Evolutionary conservation across 2,888 invertebrate species (phyloP).

Genomic region (Hirtodrosophila confusa): DNA sequence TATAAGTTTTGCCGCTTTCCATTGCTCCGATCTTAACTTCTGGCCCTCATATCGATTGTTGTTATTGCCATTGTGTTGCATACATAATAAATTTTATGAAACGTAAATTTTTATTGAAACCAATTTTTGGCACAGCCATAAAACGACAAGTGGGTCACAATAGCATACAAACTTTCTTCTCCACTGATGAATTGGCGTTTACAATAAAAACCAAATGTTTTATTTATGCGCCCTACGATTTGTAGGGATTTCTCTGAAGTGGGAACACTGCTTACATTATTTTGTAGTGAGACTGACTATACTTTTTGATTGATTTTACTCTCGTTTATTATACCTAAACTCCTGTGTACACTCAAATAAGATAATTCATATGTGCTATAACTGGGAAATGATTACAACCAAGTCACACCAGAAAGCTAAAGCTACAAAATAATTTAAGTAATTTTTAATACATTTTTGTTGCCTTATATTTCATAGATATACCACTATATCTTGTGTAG

Average conservation of each 20-base stretch:
- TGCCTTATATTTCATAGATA: no score
- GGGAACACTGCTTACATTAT: conserved; percentile 7
- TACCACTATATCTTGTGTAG: no score
- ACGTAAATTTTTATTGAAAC: conserved; percentile 79
- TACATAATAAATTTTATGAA: conserved; percentile 80
- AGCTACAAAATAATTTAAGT: no score
- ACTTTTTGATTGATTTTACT: conserved; percentile 12
- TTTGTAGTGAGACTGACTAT: neutral
- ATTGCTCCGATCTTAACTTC: conserved; percentile 29
- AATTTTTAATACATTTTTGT: no score
- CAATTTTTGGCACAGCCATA: conserved; percentile 73
- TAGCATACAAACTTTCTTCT: conserved; percentile 36
- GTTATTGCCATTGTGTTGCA: conserved; percentile 68
- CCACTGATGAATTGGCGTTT: conserved; percentile 35
- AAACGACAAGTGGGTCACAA: conserved; percentile 52
- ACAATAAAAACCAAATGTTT: conserved; percentile 68
- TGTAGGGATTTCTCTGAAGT: conserved; percentile 38
- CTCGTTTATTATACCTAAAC: conserved; percentile 11
- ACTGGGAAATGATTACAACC: no score
- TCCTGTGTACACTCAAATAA: neutral
- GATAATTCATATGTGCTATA: no score
- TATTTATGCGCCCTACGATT: conserved; percentile 66
- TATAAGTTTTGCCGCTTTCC: conserved; percentile 41
- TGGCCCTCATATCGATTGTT: conserved; percentile 45
- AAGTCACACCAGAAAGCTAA: no score